Conservation (phyloP, 2,797 vertebrate species). For the Bufotes viridis region DNA sequence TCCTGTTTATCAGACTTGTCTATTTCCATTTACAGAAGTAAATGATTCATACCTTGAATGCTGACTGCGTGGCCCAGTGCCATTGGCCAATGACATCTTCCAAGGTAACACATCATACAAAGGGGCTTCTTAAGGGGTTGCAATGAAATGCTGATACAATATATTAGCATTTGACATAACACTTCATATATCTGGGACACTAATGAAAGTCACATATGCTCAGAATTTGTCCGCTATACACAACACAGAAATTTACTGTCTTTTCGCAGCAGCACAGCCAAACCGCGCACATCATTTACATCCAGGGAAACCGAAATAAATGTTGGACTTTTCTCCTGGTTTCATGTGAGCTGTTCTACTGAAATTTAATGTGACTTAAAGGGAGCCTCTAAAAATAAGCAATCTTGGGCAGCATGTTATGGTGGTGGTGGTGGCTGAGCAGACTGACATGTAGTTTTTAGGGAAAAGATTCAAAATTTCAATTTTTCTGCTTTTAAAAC, state of each 20-base stretch:
- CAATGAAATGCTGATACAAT: slow-evolving; percentile 16
- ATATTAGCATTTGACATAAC: slow-evolving; percentile 38
- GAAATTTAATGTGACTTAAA: background rate
- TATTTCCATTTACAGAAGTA: slow-evolving; percentile 31
- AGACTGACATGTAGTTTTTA: no score
- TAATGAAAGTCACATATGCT: slow-evolving; percentile 32
- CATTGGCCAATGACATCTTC: slow-evolving; percentile 8
- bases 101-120: slow-evolving; percentile 14
- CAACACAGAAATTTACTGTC: slow-evolving; percentile 25
- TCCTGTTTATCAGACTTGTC: background rate
- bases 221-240: background rate
- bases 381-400: background rate
- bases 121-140: background rate
- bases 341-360: slow-evolving; percentile 12
- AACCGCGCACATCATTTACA: slow-evolving; percentile 39
- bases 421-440: no score
- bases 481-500: no score
- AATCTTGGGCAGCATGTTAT: no score
- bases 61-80: background rate
- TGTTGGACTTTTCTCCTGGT: background rate
- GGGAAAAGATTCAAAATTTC: no score
- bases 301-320: slow-evolving; percentile 27
- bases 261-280: background rate
- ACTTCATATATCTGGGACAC: slow-evolving; percentile 35
- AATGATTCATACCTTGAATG: slow-evolving; percentile 40